Conservation (phyloP, 2,888 invertebrate species). For the Apomyelois bistriatella region DNA sequence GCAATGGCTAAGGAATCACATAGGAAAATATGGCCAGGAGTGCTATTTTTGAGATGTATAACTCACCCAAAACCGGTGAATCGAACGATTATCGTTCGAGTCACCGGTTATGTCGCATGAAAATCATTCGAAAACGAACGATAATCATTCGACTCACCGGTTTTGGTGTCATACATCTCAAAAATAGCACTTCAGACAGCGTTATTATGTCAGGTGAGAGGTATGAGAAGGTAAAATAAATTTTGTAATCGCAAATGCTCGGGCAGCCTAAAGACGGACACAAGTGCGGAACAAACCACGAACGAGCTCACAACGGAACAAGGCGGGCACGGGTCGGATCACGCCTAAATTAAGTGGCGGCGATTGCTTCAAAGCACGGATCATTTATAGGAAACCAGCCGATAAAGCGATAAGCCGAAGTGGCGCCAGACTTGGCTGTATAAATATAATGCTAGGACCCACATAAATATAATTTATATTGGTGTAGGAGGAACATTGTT, state of each 20-base stretch:
- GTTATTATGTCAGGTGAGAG: no score
- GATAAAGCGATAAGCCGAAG: slow-evolving; percentile 34
- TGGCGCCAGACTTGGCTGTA: slow-evolving; percentile 20
- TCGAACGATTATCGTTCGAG: no score
- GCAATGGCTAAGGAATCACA: no score
- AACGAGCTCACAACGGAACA: neutral
- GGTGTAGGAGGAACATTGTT: neutral
- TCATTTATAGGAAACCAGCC: slow-evolving; percentile 38
- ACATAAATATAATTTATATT: neutral
- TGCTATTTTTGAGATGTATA: no score
- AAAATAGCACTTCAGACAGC: no score
- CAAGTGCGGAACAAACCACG: neutral
- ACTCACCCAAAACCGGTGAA: no score
- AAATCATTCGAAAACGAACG: no score
- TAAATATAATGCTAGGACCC: neutral
- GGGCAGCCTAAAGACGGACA: neutral
- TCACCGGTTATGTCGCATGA: no score
- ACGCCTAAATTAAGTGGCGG: slow-evolving; percentile 52
- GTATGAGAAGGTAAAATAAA: no score
- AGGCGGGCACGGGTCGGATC: slow-evolving; percentile 14
- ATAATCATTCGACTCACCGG: no score
- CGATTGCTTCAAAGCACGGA: slow-evolving; percentile 42
- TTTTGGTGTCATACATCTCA: no score
- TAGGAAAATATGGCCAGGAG: no score
- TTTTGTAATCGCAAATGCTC: neutral